Percentiles rank a stretch among this genome's conserved stretches.
phyloP scores from a whole-genome alignment of 1,140 invertebrate genomes.

The Rhyacophila brunnea region DNA sequence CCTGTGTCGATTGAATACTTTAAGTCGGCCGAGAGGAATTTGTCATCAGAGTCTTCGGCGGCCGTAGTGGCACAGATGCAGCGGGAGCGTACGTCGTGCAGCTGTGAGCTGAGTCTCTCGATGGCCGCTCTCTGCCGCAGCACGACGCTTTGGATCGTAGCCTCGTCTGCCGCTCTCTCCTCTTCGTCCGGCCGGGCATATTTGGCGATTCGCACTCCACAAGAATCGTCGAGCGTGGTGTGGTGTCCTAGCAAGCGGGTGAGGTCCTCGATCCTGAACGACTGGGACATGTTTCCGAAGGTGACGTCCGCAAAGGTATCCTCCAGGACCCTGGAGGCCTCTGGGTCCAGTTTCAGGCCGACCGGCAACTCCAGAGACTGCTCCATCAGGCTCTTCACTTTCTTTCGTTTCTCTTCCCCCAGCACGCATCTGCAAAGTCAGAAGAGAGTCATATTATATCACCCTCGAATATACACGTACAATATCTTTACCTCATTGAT shows the following conservation, averaged over 20 bases:
- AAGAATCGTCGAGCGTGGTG: background rate
- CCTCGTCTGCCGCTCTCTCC: too few relatives aligned
- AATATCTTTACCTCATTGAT: background rate
- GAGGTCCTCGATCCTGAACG: conserved; percentile 48
- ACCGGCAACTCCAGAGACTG: conserved; percentile 51
- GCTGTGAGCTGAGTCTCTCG: conserved; percentile 15
- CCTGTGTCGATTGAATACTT: conserved; percentile 19
- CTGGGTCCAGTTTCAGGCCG: conserved; percentile 47
- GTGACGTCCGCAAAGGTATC: conserved; percentile 48
- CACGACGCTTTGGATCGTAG: background rate
- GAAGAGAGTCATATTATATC: too few relatives aligned
- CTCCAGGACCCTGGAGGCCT: conserved; percentile 43
- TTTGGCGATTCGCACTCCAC: conserved; percentile 23
- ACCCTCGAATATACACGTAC: background rate
- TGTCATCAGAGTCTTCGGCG: conserved; percentile 23
- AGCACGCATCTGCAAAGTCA: conserved; percentile 48
- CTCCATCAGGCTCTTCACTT: conserved; percentile 52
- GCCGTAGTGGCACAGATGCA: conserved; percentile 20
- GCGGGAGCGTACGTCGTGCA: conserved; percentile 11
- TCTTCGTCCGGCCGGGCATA: background rate
- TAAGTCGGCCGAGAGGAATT: conserved; percentile 3
- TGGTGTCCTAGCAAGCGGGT: conserved; percentile 53
- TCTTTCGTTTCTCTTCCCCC: conserved; percentile 51
- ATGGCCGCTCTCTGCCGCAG: conserved; percentile 10
- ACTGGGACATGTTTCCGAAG: conserved; percentile 45